Evolutionary conservation across 2,797 vertebrate species (phyloP).

Genomic region (Pseudomugil gertrudae): DNA sequence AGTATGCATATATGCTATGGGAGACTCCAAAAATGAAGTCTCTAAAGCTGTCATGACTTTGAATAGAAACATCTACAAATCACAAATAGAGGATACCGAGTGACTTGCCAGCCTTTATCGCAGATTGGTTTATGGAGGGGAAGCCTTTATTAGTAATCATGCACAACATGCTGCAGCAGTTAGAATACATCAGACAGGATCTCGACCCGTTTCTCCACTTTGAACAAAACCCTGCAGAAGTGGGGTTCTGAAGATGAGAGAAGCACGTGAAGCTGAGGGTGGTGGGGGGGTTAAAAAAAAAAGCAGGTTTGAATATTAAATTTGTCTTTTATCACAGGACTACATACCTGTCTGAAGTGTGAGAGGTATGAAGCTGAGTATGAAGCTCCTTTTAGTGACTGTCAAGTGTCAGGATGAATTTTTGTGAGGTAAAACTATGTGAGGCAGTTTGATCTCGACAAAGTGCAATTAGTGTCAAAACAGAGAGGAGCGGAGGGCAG

Average conservation of each 20-base stretch:
- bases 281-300: background rate
- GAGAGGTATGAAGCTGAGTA: too few relatives aligned
- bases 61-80: background rate
- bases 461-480: constrained; percentile 75
- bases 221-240: constrained; percentile 36
- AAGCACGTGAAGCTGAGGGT: constrained; percentile 23
- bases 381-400: constrained; percentile 53
- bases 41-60: background rate
- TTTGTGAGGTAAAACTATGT: constrained; percentile 44
- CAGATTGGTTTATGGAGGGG: constrained; percentile 2
- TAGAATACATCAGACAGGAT: constrained; percentile 30
- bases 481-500: constrained; percentile 35
- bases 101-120: background rate
- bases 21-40: background rate
- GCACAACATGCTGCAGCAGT: constrained; percentile 10
- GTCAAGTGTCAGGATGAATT: constrained; percentile 61
- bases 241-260: constrained; percentile 21
- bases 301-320: constrained; percentile 63
- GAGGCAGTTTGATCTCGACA: constrained; percentile 62
- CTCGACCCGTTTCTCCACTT: constrained; percentile 14
- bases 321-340: constrained; percentile 62
- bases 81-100: background rate
- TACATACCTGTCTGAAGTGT: constrained; percentile 46
- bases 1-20: background rate
- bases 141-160: constrained; percentile 20